Evolutionary conservation across 2,888 invertebrate genomes (phyloP), one percentile per base, ranked within the genome.

Genomic region (Brachyptera putata): DNA sequence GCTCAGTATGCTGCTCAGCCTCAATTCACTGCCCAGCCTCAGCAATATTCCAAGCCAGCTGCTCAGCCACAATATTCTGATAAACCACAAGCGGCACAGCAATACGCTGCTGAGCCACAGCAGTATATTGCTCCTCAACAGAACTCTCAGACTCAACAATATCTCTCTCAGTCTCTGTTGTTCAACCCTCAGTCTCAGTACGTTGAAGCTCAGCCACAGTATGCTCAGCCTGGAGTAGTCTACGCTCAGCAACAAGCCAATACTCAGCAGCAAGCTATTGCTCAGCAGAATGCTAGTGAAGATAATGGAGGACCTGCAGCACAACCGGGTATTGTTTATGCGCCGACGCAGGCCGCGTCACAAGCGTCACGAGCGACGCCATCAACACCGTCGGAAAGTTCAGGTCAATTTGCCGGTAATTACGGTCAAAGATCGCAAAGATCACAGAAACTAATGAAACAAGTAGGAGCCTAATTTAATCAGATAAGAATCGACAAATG

Each of bases 1-100:
- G 46, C 46, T 4, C 46, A 46, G 24, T 46, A 46, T 13, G 21
- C 18, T n/a, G 46, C 46, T 16, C 41, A 41, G 41, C 41, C 41
- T 16, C 41, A 41, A 16, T 5, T 18, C 1, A 9, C 41, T 1
- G 16, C 16, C 18, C 34, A 9, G 34, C 41, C 41, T 5, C 41
- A 41, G 21, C 18, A 41, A 21, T 41, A 41, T 21, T 16, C 41
- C 3, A 16, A 41, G 18, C 21, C 16, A 7, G 18, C 16, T 16
- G 41, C 21, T 16, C 41, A 41, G 41, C 21, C 41, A 21, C 41
- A 41, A 16, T 5, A 18, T 1, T 5, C 41, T 1, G 16, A 7
- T 16, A n/a, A n/a, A 30, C 39, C 14, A 14, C 46, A 46, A 21
- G 21, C 46, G 24, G n/a, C n/a, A n/a, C n/a, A n/a, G n/a, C n/a